phyloP scores from a whole-genome alignment of 2,888 invertebrate species.

The Panzeria rudis region DNA sequence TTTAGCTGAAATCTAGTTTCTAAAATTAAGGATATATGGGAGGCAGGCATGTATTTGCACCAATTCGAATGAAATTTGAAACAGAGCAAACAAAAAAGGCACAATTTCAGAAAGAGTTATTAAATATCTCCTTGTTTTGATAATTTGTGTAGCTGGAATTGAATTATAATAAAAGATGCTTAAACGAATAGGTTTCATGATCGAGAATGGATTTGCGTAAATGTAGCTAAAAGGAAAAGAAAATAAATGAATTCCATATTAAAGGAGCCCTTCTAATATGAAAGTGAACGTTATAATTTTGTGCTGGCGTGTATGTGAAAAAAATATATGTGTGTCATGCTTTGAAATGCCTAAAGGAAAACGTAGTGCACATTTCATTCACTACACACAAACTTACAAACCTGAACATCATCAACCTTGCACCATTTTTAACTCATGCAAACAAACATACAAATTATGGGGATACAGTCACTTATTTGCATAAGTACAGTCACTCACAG shows the following conservation, averaged over 20 bases:
- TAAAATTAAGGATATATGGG: no score
- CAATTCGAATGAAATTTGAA: no score
- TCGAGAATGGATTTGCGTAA: no score
- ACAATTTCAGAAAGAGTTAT: no score
- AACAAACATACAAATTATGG: background rate
- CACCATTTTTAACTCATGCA: background rate
- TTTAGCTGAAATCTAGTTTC: no score
- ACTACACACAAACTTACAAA: background rate
- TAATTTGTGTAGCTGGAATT: no score
- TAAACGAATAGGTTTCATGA: no score
- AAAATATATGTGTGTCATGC: conserved; percentile 22
- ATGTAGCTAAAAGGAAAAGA: no score
- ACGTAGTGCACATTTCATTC: background rate
- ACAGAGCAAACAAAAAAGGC: no score
- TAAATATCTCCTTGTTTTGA: no score
- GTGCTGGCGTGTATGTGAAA: background rate
- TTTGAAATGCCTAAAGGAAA: conserved; percentile 28
- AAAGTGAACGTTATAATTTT: background rate
- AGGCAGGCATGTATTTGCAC: no score
- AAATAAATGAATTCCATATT: background rate
- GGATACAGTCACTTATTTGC: conserved; percentile 10
- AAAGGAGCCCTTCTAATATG: background rate
- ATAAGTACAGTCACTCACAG: background rate
- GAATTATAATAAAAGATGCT: no score
- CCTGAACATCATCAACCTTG: conserved; percentile 1